Evolutionary conservation across 1,140 invertebrate species (phyloP).

Genomic region (Drosophila insularis): DNA sequence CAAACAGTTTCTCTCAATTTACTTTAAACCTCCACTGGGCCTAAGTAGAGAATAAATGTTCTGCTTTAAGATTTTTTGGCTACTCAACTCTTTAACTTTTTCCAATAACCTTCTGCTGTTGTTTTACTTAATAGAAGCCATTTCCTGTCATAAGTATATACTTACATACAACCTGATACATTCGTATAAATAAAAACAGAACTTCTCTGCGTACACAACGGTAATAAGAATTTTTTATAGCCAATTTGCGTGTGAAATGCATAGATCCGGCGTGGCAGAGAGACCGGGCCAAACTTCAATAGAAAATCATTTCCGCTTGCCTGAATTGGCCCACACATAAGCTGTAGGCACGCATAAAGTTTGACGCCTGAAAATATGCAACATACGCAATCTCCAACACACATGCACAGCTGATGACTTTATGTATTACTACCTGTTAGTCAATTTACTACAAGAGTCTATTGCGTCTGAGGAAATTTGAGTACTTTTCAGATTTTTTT

Average conservation of each 20-base stretch:
- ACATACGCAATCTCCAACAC: constrained; percentile 2
- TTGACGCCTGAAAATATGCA: constrained; percentile 9
- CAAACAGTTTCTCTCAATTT: too few species aligned
- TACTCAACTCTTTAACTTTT: constrained; percentile 1
- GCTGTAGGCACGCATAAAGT: constrained; percentile 25
- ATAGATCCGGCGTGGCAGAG: not conserved
- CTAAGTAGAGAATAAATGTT: too few species aligned
- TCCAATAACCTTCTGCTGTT: not conserved
- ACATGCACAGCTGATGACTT: constrained; percentile 4
- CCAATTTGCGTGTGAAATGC: constrained; percentile 32
- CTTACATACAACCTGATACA: not conserved
- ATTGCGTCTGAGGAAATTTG: not conserved
- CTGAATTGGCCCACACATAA: not conserved
- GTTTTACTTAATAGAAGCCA: not conserved
- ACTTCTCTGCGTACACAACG: constrained; percentile 9
- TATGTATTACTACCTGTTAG: not conserved
- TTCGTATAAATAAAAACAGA: constrained; percentile 29
- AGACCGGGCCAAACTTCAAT: not conserved
- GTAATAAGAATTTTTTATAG: constrained; percentile 31
- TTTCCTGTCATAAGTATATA: constrained; percentile 14
- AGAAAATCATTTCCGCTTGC: constrained; percentile 20
- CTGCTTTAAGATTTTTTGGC: not conserved
- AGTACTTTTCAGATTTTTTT: not conserved
- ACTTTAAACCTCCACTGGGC: too few species aligned
- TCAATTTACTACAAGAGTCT: not conserved